Conservation (phyloP, 1,140 invertebrate genomes). For the Pogonus chalceus region DNA sequence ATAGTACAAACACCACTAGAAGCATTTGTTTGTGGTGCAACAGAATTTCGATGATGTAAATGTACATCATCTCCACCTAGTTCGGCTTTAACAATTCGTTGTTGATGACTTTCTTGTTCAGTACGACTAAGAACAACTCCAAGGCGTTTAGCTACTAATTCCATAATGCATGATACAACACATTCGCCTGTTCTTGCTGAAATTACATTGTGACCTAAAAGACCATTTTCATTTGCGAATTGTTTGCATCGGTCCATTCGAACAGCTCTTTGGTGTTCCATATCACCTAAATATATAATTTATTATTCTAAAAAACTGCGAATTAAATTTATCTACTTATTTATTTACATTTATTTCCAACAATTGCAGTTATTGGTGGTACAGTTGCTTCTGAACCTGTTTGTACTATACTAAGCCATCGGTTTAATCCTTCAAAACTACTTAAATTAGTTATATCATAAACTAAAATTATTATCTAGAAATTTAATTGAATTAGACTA, state of each 20-base stretch:
- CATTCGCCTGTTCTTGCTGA: slow-evolving; percentile 85
- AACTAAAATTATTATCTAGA: slow-evolving; percentile 70
- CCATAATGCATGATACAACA: slow-evolving; percentile 40
- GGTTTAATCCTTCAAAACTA: slow-evolving; percentile 67
- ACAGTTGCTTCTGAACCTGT: slow-evolving; percentile 41
- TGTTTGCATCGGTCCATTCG: slow-evolving; percentile 67
- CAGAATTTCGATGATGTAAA: too few species aligned
- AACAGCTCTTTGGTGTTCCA: slow-evolving; percentile 76
- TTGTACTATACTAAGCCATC: slow-evolving; percentile 61
- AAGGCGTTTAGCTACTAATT: slow-evolving; percentile 25
- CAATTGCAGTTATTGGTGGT: slow-evolving; percentile 55
- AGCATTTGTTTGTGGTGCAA: too few species aligned
- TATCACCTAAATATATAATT: slow-evolving; percentile 47
- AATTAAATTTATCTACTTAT: too few species aligned
- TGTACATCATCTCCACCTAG: too few species aligned
- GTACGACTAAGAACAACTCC: slow-evolving; percentile 20
- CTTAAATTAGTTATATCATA: slow-evolving; percentile 77
- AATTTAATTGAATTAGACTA: slow-evolving; percentile 23
- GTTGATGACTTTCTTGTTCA: slow-evolving; percentile 25
- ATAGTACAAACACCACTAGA: too few species aligned
- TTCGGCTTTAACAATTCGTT: slow-evolving; percentile 22
- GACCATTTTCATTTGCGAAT: slow-evolving; percentile 64
- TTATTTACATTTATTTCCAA: slow-evolving; percentile 74
- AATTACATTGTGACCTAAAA: slow-evolving; percentile 64
- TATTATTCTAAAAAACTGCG: slow-evolving; percentile 1